Percentiles rank a stretch among this genome's conserved stretches.
phyloP scores from a whole-genome alignment of 1,140 invertebrate genomes.

The Ceratina australensis region DNA sequence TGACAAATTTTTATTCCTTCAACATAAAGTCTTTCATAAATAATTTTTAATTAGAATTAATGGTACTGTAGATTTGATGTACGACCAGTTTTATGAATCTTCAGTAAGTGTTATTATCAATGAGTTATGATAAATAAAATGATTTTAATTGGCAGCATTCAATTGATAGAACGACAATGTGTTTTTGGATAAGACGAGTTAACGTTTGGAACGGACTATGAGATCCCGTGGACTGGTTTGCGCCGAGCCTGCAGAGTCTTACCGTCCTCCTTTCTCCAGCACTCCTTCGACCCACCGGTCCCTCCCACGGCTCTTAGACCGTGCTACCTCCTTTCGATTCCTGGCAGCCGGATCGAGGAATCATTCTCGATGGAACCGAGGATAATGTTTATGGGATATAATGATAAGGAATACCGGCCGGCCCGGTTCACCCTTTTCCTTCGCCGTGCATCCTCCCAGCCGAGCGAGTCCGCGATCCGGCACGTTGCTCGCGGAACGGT shows the following conservation, averaged over 20 bases:
- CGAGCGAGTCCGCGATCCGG: not conserved
- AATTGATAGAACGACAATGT: too few species aligned
- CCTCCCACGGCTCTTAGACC: slow-evolving; percentile 9
- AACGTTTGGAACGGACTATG: not conserved
- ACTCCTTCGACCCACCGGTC: slow-evolving; percentile 1
- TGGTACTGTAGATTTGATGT: too few species aligned
- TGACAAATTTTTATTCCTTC: too few species aligned
- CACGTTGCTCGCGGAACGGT: too few species aligned
- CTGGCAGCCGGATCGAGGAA: slow-evolving; percentile 59
- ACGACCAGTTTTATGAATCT: too few species aligned
- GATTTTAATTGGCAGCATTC: too few species aligned
- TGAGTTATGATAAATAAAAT: too few species aligned
- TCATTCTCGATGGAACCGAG: slow-evolving; percentile 65
- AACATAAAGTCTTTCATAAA: too few species aligned
- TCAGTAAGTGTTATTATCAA: too few species aligned
- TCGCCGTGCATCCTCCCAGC: not conserved
- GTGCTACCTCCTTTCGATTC: slow-evolving; percentile 52
- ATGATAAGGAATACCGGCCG: slow-evolving; percentile 58
- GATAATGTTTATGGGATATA: slow-evolving; percentile 58
- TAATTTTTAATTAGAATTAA: too few species aligned
- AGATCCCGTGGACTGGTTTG: not conserved
- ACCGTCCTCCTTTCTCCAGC: not conserved
- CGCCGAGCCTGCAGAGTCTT: not conserved
- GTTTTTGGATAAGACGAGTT: too few species aligned
- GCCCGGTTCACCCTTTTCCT: not conserved